Evolutionary conservation across 2,797 vertebrate genomes (phyloP).

Genomic region (Telmatherina bonti): DNA sequence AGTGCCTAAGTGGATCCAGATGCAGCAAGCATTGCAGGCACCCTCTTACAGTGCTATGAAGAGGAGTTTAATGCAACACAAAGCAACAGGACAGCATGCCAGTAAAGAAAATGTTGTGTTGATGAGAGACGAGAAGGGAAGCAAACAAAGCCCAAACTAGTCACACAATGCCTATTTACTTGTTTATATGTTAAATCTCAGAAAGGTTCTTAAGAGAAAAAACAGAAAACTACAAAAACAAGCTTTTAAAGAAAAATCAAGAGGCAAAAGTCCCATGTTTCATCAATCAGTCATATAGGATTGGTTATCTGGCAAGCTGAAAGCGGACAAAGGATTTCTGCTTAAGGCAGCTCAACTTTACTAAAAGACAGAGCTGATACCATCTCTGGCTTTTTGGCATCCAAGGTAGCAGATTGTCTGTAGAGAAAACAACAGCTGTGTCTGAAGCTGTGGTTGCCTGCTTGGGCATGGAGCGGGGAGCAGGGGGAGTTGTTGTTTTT

Average conservation of each 20-base stretch:
- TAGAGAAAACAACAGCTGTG: constrained; percentile 78
- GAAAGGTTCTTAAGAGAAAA: not conserved
- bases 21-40: constrained; percentile 72
- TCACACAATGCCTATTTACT: constrained; percentile 7
- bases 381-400: constrained; percentile 44
- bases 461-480: constrained; percentile 47
- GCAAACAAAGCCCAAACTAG: constrained; percentile 8
- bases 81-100: constrained; percentile 56
- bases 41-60: constrained; percentile 55
- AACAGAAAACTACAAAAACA: no score
- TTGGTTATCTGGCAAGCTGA: constrained; percentile 12
- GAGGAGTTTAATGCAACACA: constrained; percentile 65
- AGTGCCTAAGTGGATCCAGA: constrained; percentile 82
- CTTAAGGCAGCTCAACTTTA: constrained; percentile 24
- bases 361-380: constrained; percentile 34
- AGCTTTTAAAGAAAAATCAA: not conserved
- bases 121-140: not conserved
- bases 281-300: constrained; percentile 9
- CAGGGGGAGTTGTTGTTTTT: constrained; percentile 24
- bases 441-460: constrained; percentile 56
- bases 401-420: constrained; percentile 74
- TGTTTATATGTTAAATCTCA: not conserved
- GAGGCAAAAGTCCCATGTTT: not conserved
- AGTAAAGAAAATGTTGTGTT: constrained; percentile 37
- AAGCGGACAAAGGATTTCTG: constrained; percentile 18